Percentiles rank a stretch among this genome's conserved stretches.
Conservation (phyloP, 2,888 invertebrate genomes). For the Oxytorus armatus region DNA sequence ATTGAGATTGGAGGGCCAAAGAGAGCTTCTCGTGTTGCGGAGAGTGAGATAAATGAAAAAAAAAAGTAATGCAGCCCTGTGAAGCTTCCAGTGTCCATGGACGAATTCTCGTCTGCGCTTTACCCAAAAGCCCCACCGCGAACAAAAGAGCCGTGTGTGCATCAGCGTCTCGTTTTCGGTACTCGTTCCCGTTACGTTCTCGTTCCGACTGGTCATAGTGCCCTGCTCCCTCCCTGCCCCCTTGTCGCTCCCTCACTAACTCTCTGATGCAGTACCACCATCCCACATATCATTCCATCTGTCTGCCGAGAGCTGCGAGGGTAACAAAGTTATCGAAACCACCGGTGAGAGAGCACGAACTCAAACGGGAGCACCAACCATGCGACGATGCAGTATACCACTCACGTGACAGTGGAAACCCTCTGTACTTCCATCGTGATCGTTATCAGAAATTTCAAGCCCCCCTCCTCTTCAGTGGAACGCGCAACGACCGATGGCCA, state of each 20-base stretch:
- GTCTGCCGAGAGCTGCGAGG: slow-evolving; percentile 33
- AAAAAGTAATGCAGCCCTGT: slow-evolving; percentile 7
- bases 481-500: slow-evolving; percentile 13
- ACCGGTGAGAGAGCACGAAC: slow-evolving; percentile 18
- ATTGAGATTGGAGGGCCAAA: not conserved
- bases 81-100: not conserved
- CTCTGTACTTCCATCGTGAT: slow-evolving; percentile 20
- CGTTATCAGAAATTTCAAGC: not conserved
- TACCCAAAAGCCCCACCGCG: not conserved
- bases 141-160: not conserved
- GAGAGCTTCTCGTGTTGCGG: not conserved
- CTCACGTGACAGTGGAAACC: not conserved
- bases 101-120: not conserved
- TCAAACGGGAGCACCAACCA: slow-evolving; percentile 20
- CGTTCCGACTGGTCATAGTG: not conserved
- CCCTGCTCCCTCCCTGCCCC: not conserved
- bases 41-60: not conserved
- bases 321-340: slow-evolving; percentile 54
- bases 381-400: not conserved
- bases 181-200: not conserved
- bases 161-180: slow-evolving; percentile 8
- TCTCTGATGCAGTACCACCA: not conserved
- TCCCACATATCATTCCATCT: slow-evolving; percentile 49
- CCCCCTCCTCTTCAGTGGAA: not conserved
- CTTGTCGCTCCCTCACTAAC: not conserved